A percentile compares a stretch with the other conserved stretches of the same genome.
Conservation (phyloP, 2,888 invertebrate genomes). For the Crepidodera aurea region DNA sequence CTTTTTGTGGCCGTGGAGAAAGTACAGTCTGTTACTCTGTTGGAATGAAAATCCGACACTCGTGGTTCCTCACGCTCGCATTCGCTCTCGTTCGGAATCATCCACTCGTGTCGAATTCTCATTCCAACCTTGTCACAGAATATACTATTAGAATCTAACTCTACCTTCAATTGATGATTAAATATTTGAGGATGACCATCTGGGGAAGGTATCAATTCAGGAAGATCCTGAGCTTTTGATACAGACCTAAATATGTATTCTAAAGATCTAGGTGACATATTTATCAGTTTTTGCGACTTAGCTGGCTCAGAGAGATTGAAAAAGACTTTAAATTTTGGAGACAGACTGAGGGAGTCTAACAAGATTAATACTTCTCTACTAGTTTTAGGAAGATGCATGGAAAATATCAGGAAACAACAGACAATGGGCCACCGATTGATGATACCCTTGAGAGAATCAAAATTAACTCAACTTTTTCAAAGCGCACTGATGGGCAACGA, state of each 20-base stretch:
- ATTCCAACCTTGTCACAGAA: no score
- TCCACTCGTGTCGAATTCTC: no score
- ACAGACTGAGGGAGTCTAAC: slow-evolving; percentile 82
- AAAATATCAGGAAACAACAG: slow-evolving; percentile 61
- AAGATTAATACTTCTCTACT: slow-evolving; percentile 90
- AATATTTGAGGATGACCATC: slow-evolving; percentile 43
- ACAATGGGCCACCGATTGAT: slow-evolving; percentile 55
- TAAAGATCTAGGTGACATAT: no score
- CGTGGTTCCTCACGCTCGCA: no score
- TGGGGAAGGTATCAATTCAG: no score
- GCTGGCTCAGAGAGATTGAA: slow-evolving; percentile 87
- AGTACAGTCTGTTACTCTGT: no score
- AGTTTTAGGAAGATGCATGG: slow-evolving; percentile 81
- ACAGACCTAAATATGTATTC: no score
- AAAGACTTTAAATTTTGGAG: slow-evolving; percentile 76
- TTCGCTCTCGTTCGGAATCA: no score
- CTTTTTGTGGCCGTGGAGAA: no score
- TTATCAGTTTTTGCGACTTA: slow-evolving; percentile 91
- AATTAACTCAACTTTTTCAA: slow-evolving; percentile 86
- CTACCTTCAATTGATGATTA: slow-evolving; percentile 7
- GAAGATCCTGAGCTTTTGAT: no score
- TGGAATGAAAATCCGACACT: no score
- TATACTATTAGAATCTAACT: no score
- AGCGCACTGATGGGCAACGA: slow-evolving; percentile 77
- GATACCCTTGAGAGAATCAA: slow-evolving; percentile 82